These are phyloP conservation scores for Scolanthus callimorphus DNA, from an alignment of 92 coral and sea anemone species.

Conservation along the genomic window DNA sequence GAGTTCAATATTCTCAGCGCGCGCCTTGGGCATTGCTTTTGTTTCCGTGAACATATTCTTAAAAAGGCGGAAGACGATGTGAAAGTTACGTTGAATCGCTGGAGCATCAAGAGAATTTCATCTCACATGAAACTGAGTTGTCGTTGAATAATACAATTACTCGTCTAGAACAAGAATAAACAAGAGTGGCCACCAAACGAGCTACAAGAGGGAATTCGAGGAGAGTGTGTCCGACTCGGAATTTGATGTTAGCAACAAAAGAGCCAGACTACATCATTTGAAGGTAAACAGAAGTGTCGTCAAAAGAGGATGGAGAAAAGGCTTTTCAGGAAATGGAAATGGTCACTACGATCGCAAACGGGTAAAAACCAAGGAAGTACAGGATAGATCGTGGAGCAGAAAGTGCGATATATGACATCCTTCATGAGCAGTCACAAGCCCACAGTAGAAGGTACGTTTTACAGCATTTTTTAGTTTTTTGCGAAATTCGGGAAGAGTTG, in stretches of 20 bases:
- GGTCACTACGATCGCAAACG: slow-evolving; percentile 19
- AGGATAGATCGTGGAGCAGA: slow-evolving; percentile 37
- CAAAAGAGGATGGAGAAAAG: slow-evolving; percentile 3
- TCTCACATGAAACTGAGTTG: neutral
- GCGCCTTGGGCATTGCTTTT: slow-evolving; percentile 15
- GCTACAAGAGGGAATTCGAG: too few species aligned
- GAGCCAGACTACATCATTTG: slow-evolving; percentile 3
- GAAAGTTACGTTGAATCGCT: neutral
- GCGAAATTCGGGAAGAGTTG: too few species aligned
- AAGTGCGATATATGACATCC: slow-evolving; percentile 15
- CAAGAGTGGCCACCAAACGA: too few species aligned
- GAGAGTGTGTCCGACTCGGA: too few species aligned
- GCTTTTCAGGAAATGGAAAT: slow-evolving; percentile 13
- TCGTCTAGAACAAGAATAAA: slow-evolving; percentile 11
- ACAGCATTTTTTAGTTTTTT: too few species aligned
- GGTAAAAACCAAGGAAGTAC: slow-evolving; percentile 14
- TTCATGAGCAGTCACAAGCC: slow-evolving; percentile 31
- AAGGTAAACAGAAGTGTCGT: slow-evolving; percentile 2
- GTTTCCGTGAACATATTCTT: too few species aligned
- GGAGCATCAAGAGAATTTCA: neutral
- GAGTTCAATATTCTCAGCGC: slow-evolving; percentile 15
- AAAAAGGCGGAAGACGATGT: too few species aligned
- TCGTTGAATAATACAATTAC: neutral
- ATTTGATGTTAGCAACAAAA: slow-evolving; percentile 13
- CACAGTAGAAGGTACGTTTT: slow-evolving; percentile 30